phyloP scores from a whole-genome alignment of 2,113 vertebrate genomes.

The Synodontis membranacea region DNA sequence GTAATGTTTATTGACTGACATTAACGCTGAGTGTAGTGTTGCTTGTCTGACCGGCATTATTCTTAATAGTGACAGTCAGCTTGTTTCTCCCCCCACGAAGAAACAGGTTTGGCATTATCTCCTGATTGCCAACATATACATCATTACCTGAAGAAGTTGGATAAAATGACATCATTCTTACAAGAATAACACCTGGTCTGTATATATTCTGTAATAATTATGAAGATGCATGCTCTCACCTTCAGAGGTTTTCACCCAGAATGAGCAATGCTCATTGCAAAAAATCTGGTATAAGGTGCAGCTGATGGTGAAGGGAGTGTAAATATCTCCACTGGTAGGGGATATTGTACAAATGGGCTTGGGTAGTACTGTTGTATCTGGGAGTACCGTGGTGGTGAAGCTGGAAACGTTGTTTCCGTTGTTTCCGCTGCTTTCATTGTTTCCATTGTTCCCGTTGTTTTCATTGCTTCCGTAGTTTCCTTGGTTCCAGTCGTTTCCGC shows the following conservation, averaged over 20 bases:
- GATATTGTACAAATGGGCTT: background rate
- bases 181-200: background rate
- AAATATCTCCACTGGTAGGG: background rate
- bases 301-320: background rate
- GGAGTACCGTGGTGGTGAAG: background rate
- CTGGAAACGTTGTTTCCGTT: background rate
- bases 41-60: background rate
- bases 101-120: background rate
- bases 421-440: too few species aligned
- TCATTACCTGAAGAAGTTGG: background rate
- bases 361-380: background rate
- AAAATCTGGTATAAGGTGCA: background rate
- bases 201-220: background rate
- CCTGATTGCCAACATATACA: background rate
- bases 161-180: background rate
- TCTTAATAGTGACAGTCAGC: background rate
- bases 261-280: background rate
- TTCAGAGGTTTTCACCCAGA: background rate
- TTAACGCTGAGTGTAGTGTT: background rate
- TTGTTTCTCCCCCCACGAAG: background rate
- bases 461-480: too few species aligned
- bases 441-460: too few species aligned
- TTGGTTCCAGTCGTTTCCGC: too few species aligned
- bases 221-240: background rate
- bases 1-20: background rate